Base-by-base conservation (phyloP, 1,140 invertebrate species). In the Macrocentrus cingulum region DNA sequence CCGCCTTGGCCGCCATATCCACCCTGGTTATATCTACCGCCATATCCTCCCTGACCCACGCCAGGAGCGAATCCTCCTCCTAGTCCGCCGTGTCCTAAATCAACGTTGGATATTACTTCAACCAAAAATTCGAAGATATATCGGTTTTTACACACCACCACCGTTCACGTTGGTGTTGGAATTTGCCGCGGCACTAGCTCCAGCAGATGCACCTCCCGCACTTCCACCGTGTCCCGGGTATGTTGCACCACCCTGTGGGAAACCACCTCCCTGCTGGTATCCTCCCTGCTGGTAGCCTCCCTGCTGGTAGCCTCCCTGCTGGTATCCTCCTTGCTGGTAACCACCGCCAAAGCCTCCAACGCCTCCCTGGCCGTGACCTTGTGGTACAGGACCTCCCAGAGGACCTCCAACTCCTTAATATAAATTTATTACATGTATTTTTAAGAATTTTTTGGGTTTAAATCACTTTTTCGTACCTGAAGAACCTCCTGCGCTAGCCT, bases 211-310 rank as follows among this genome's bases (percentile, higher is more conserved):
- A 54, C 7, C 20, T 29, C 41, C 53, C 34, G 9, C 2, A 23
- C 51, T 39, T 13, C 16, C 32, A 56, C 18, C 25, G 2, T 36
- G 34, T 32, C 48, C 48, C 5, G 13, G 23, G 45, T 48, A 20
- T 22, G 29, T 32, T 29, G 9, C 13, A 51, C 42, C 42, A 18
- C 42, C 19, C 2, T 42, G 41, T 13, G n/a, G n/a, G n/a, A n/a
- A n/a, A n/a, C n/a, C n/a, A 5, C 41, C 41, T 16, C 41, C 41
- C 20, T 42, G 41, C 18, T 42, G 6, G 18, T 7, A 22, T 23
- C 44, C 44, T 2, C 44, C 44, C 19, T 46, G 44, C 25, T 46
- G 44, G n/a, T 23, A 46, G n/a, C 18, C 19, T 23, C 44, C 44
- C 6, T 46, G 19, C 25, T 46, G 44, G 19, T 46, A 46, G 9